These are phyloP conservation scores for Probosciger aterrimus DNA, from an alignment of 2,113 vertebrate genomes.

Conservation along the genomic window DNA sequence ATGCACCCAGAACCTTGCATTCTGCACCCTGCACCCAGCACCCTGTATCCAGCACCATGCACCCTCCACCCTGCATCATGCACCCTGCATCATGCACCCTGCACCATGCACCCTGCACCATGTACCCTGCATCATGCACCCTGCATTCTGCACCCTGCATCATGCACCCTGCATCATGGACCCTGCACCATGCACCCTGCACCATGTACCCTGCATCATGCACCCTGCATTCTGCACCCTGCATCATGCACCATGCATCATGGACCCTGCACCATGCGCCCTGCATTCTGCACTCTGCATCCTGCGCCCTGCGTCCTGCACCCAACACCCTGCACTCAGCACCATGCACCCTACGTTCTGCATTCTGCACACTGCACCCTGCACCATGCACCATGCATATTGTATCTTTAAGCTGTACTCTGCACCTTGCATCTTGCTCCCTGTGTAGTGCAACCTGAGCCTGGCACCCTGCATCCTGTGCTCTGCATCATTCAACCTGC, in stretches of 20 bases:
- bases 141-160: background rate
- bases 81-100: background rate
- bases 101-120: accelerated
- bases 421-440: background rate
- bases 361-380: background rate
- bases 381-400: too few relatives aligned
- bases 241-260: accelerated
- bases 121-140: too few relatives aligned
- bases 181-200: background rate
- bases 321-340: accelerated
- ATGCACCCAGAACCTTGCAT: accelerated
- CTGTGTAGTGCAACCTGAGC: background rate
- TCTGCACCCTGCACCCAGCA: too few relatives aligned
- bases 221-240: accelerated
- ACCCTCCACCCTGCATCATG: background rate
- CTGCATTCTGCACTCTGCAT: accelerated
- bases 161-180: background rate
- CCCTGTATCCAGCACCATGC: too few relatives aligned
- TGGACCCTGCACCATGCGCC: accelerated
- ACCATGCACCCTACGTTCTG: background rate
- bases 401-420: too few relatives aligned
- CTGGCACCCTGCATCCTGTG: background rate
- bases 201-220: too few relatives aligned
- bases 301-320: accelerated
- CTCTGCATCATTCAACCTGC: background rate